Conservation (phyloP, 2,888 invertebrate genomes). For the Belgica antarctica region DNA sequence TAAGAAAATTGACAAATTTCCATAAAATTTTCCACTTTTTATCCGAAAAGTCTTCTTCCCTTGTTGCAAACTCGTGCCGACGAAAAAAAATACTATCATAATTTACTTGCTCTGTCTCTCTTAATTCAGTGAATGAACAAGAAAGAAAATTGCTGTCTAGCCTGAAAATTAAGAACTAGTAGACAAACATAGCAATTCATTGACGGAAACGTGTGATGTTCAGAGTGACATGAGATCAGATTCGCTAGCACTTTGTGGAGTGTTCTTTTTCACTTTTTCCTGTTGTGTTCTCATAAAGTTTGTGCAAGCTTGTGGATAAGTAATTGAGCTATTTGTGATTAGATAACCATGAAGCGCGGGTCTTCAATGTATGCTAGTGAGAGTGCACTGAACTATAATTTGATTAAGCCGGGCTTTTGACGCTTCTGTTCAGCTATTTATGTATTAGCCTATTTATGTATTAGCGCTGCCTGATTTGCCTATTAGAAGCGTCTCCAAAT, state of each 20-base stretch:
- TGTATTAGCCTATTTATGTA: too few relatives aligned
- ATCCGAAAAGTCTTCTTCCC: too few relatives aligned
- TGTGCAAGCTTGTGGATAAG: background rate
- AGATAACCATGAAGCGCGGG: slow-evolving; percentile 13
- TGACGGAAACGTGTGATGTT: slow-evolving; percentile 31
- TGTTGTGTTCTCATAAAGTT: background rate
- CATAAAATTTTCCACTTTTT: too few relatives aligned
- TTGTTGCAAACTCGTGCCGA: too few relatives aligned
- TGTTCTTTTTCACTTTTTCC: too few relatives aligned
- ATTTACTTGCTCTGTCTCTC: background rate
- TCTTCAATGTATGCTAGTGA: background rate
- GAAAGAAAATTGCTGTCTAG: slow-evolving; percentile 24
- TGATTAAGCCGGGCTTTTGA: slow-evolving; percentile 13
- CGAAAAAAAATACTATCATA: background rate
- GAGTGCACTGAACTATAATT: slow-evolving; percentile 23
- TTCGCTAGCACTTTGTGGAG: too few relatives aligned
- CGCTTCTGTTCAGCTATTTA: background rate
- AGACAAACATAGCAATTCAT: slow-evolving; percentile 10
- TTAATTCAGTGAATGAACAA: slow-evolving; percentile 20
- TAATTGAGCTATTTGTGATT: slow-evolving; percentile 12
- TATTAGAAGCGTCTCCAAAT: too few relatives aligned
- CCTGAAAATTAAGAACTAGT: slow-evolving; percentile 25
- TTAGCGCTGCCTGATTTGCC: too few relatives aligned
- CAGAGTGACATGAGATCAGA: slow-evolving; percentile 13
- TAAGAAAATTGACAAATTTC: too few relatives aligned